Conservation (phyloP, 2,113 vertebrate genomes). For the Proteles cristata region DNA sequence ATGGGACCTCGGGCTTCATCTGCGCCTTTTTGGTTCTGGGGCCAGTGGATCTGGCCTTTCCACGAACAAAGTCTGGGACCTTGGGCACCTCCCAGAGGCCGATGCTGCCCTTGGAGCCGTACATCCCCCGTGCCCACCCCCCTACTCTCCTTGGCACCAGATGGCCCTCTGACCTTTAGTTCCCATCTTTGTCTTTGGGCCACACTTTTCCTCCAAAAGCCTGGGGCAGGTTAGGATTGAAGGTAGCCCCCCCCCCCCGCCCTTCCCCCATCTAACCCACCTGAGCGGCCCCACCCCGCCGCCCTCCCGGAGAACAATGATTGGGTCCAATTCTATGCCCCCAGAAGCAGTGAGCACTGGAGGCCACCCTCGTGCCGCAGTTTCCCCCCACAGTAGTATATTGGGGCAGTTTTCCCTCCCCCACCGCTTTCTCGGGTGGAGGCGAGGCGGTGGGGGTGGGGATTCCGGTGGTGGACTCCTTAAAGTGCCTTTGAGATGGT, state of each 20-base stretch:
- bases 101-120: neutral
- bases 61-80: fast-evolving
- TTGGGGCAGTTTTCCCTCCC: neutral
- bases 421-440: fast-evolving
- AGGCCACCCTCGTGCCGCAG: neutral
- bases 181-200: neutral
- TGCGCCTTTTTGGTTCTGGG: neutral
- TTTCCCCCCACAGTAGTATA: neutral
- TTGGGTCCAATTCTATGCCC: neutral
- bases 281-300: neutral
- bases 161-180: neutral
- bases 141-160: too few relatives aligned
- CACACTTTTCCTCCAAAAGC: neutral
- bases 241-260: neutral
- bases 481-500: constrained; percentile 49
- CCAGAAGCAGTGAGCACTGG: neutral
- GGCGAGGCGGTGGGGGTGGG: fast-evolving
- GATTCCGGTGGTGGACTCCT: fast-evolving
- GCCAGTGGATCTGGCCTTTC: neutral
- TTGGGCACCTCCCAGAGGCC: neutral
- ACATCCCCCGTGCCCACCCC: neutral
- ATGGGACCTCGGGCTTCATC: neutral
- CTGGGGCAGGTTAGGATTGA: neutral
- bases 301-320: neutral
- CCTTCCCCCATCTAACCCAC: neutral